Base-by-base conservation (phyloP, 2,797 vertebrate species). In the Perodicticus potto region DNA sequence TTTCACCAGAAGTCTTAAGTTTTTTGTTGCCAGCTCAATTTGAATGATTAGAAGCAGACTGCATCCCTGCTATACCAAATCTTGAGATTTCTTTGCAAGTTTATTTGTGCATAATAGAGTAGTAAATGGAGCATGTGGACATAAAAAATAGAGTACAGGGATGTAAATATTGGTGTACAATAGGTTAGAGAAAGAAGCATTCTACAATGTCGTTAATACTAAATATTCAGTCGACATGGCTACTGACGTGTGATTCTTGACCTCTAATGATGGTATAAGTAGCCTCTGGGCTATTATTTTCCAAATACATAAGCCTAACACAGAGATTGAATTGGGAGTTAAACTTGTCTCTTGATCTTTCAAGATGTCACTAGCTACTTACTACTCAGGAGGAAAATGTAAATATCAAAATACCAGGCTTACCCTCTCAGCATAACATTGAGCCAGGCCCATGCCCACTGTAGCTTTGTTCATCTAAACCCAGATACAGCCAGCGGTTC, bases 41-140 rank as follows among this genome's bases (percentile, higher is more conserved):
- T 45, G 83, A 96, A 89, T 69, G 94, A 97, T 89, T 74, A 86
- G 92, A 85, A 97, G 37, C 67, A 89, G 19, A 95, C 69, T 63
- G 81, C 53, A 93, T 19, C 82, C 65, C n/a, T 11, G 25, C 73
- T 27, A 27, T 65, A 45, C 34, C 81, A 84, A 84, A 72, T 77
- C 40, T 63, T 77, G 55, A 85, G 34, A 72, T 43, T 59, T 34
- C 65, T 69, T 22, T 37, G 10, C 19, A 16, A 61, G 86, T 82
- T 94, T 65, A 53, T 59, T 70, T 55, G 20, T 82, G 65, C 6
- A 6, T 63, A 19, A 27, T 22, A 85, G 10, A 72, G 23, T 69
- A 43, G 20, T 9, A 69, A 74, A 85, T 81, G 40, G 55, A 90
- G 32, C 23, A 57, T 32, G 8, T 7, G 5, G 32, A 32, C 32